Evolutionary conservation across 1,140 invertebrate species (phyloP).

Genomic region (Coenobita brevimanus): DNA sequence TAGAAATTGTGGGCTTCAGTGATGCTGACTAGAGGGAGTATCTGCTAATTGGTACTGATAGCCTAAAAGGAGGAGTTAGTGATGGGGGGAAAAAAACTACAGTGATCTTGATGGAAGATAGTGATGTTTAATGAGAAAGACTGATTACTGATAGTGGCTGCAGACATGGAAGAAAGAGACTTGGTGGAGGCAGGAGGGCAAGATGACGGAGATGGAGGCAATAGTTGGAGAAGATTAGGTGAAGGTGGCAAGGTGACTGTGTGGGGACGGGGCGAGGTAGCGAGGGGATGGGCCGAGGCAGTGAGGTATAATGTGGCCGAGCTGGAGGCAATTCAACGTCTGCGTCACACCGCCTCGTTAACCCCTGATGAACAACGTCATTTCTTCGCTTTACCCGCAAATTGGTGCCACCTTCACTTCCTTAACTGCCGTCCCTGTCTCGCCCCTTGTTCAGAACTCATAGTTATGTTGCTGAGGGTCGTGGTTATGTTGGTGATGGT

Average conservation of each 20-base stretch:
- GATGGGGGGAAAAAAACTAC: no score
- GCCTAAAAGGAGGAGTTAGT: no score
- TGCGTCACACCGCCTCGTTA: constrained; percentile 38
- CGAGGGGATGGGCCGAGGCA: not conserved
- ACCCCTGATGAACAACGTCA: constrained; percentile 43
- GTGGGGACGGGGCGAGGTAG: not conserved
- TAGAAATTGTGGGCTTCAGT: no score
- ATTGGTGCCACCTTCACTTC: constrained; percentile 45
- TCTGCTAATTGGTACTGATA: no score
- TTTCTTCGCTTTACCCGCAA: constrained; percentile 46
- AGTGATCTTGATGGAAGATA: no score
- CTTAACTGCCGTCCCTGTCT: constrained; percentile 1
- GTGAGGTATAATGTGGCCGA: not conserved
- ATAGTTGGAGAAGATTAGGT: not conserved
- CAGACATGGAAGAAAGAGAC: no score
- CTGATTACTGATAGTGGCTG: no score
- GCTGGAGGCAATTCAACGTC: not conserved
- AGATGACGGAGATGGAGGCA: not conserved
- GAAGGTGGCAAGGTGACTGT: not conserved
- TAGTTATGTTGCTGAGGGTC: not conserved
- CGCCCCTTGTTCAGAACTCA: not conserved
- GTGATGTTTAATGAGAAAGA: no score
- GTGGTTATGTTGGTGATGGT: not conserved
- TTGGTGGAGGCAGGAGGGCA: no score
- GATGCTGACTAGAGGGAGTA: no score